Conservation (phyloP, 2,888 invertebrate species). For the Agrypnus murinus region DNA sequence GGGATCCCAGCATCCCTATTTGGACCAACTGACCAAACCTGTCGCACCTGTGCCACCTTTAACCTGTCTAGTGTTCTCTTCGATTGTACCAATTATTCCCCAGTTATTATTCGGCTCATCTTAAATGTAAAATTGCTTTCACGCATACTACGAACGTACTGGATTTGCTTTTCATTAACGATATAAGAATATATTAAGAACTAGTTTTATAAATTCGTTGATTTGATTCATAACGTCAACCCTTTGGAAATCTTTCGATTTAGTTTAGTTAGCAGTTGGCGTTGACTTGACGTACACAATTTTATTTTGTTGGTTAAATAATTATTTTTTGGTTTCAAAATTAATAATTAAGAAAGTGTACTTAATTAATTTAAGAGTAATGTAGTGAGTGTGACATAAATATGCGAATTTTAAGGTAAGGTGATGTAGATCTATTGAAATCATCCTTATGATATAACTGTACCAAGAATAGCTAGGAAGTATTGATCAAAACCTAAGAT, state of each 20-base stretch:
- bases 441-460: slow-evolving; percentile 36
- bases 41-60: slow-evolving; percentile 59
- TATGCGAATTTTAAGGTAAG: too few relatives aligned
- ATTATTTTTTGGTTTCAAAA: too few relatives aligned
- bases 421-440: too few relatives aligned
- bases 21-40: slow-evolving; percentile 66
- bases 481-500: slow-evolving; percentile 53
- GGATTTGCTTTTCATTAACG: slow-evolving; percentile 7
- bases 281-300: too few relatives aligned
- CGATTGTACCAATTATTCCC: slow-evolving; percentile 44
- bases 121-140: slow-evolving; percentile 38
- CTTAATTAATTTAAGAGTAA: not conserved
- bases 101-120: slow-evolving; percentile 31
- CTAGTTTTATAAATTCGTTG: not conserved
- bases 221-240: not conserved
- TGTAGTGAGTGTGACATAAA: too few relatives aligned
- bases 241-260: slow-evolving; percentile 11
- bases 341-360: too few relatives aligned
- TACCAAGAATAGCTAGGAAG: slow-evolving; percentile 39
- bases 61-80: slow-evolving; percentile 52
- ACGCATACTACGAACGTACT: not conserved
- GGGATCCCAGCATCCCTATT: slow-evolving; percentile 63
- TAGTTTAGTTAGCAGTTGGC: not conserved
- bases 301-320: too few relatives aligned
- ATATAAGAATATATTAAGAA: slow-evolving; percentile 8